A percentile compares a stretch with the other conserved stretches of the same genome.
Conservation (phyloP, 1,140 invertebrate species). For the Cyrtorhinus lividipennis region DNA sequence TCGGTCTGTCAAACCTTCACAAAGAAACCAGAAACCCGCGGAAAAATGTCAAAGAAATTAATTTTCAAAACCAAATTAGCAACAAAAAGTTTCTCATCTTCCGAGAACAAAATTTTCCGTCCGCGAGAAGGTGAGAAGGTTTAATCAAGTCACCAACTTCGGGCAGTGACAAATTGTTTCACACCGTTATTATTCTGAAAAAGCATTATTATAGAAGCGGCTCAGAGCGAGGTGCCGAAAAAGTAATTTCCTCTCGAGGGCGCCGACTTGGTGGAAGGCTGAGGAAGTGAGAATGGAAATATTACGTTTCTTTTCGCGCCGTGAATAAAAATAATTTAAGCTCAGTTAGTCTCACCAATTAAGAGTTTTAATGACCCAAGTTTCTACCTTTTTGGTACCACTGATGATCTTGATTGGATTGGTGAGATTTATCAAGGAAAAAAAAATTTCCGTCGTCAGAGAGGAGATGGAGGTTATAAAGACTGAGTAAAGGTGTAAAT, state of each 20-base stretch:
- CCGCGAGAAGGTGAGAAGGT: slow-evolving; percentile 1
- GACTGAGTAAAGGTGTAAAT: no score
- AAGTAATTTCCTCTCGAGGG: not conserved
- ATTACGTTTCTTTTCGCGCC: not conserved
- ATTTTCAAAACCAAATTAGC: slow-evolving; percentile 5
- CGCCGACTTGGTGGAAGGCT: not conserved
- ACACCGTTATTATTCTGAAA: slow-evolving; percentile 5
- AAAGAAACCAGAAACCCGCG: not conserved
- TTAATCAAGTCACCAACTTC: slow-evolving; percentile 2
- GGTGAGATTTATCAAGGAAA: no score
- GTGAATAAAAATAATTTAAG: not conserved
- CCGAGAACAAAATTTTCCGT: not conserved
- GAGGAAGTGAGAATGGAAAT: not conserved
- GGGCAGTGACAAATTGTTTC: slow-evolving; percentile 4
- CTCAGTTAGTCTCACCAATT: not conserved
- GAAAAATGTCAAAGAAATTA: not conserved
- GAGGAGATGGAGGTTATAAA: no score
- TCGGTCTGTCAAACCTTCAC: not conserved
- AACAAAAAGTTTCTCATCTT: not conserved
- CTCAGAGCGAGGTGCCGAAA: not conserved
- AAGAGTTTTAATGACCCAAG: not conserved
- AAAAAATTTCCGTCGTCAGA: no score
- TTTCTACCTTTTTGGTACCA: no score
- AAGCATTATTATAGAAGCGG: not conserved
- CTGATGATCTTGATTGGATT: no score